Base-by-base conservation (phyloP, 2,797 vertebrate species). In the Pipistrellus pygmaeus region DNA sequence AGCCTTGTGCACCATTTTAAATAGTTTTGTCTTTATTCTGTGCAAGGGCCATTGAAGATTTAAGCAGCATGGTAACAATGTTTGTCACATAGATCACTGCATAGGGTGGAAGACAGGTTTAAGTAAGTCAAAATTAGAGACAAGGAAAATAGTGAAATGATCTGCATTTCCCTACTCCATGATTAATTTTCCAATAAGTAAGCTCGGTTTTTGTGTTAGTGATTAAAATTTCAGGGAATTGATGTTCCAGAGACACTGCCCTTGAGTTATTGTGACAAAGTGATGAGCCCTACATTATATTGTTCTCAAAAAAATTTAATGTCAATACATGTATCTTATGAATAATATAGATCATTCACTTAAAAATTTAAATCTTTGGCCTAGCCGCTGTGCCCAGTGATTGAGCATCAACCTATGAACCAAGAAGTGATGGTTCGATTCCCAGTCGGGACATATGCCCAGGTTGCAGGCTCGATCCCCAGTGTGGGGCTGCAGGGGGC, bases 91-190 rank as follows among this genome's bases (percentile, higher is more conserved):
- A 73, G 48, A 75, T 60, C 69, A 68, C 46, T 94, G 17, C 32
- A 6, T 69, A 71, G 3, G 85, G 48, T 87, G 68, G 76, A 96
- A 94, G 46, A 48, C 77, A 51, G 41, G 75, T 83, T 85, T 85
- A 91, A 93, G 44, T 41, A 68, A 72, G 55, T 72, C 53, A 81
- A 85, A 94, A 69, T 57, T 41, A 51, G 13, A 93, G 85, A 13
- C 44, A 71, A 62, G 66, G 38, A 95, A 94, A 88, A 17, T 35
- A 93, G 35, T 89, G 53, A 90, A 94, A 84, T 80, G 69, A 17
- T 90, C 30, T 51, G 57, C 48, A 84, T 92, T 87, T 95, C 83
- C 72, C 17, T 84, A 30, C 51, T 83, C 32, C 11, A 51, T 80
- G 55, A 92, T 90, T 87, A 90, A 92, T 68, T 78, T 93, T 62